These are phyloP conservation scores for Hippocampus mohnikei DNA, from an alignment of 2,113 vertebrate genomes.

Conservation along the genomic window DNA sequence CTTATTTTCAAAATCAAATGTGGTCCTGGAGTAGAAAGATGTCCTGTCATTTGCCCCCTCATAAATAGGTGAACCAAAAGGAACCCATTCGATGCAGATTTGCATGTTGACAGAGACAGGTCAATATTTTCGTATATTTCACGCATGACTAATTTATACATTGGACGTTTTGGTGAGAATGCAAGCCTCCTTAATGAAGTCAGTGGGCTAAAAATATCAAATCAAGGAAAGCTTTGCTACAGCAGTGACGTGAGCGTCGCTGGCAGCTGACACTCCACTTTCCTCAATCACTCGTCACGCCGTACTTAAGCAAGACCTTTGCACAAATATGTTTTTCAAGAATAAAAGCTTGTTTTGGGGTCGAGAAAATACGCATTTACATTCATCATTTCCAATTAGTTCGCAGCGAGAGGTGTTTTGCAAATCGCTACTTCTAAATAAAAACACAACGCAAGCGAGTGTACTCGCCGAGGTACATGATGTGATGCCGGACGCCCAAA, in stretches of 20 bases:
- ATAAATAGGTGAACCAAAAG: neutral
- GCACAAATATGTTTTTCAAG: constrained; percentile 20
- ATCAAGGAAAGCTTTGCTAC: constrained; percentile 42
- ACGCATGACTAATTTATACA: constrained; percentile 45
- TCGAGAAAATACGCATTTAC: neutral
- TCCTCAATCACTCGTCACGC: constrained; percentile 26
- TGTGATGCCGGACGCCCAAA: constrained; percentile 7
- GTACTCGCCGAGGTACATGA: constrained; percentile 6
- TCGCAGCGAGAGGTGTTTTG: constrained; percentile 5
- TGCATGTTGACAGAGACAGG: neutral
- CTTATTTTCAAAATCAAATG: too few species aligned
- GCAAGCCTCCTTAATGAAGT: constrained; percentile 16
- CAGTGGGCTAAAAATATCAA: constrained; percentile 12
- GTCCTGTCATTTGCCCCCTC: neutral
- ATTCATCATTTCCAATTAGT: constrained; percentile 13
- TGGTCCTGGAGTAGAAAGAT: too few species aligned
- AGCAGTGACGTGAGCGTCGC: constrained; percentile 29
- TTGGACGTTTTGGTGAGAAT: constrained; percentile 18
- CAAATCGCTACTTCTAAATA: constrained; percentile 17
- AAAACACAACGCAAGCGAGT: neutral
- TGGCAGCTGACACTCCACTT: constrained; percentile 38
- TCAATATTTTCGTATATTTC: constrained; percentile 15
- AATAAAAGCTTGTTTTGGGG: constrained; percentile 5
- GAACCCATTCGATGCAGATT: neutral
- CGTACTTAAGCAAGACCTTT: neutral